phyloP scores from a whole-genome alignment of 2,888 invertebrate genomes.

The Synanthedon tipuliformis region DNA sequence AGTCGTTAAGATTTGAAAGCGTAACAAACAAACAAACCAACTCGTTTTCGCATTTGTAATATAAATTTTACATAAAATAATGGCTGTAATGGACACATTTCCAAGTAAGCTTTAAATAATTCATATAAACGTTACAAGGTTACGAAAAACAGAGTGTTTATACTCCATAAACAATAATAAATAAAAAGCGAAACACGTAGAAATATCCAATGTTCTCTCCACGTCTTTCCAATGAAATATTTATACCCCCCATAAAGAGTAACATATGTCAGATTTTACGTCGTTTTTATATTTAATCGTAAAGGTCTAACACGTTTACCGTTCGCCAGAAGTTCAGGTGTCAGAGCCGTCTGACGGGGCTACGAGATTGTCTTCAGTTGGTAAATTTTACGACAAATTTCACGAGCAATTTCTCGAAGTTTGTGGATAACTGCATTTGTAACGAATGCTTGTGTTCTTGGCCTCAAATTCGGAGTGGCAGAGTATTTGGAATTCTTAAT shows the following conservation, averaged over 20 bases:
- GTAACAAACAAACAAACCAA: no score
- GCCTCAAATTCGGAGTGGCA: no score
- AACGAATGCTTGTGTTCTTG: no score
- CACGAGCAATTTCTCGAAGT: background rate
- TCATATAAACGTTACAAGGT: no score
- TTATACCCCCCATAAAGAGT: constrained; percentile 22
- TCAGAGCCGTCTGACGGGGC: background rate
- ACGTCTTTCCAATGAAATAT: constrained; percentile 14
- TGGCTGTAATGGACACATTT: no score
- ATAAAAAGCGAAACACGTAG: background rate
- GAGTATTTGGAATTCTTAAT: no score
- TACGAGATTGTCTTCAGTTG: background rate
- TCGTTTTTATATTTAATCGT: constrained; percentile 30
- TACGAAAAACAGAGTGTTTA: background rate
- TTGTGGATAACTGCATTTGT: no score
- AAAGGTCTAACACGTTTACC: constrained; percentile 23
- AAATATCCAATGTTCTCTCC: constrained; percentile 1
- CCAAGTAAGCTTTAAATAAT: no score
- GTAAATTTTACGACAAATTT: background rate
- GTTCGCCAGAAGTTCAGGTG: constrained; percentile 6
- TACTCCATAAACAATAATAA: background rate
- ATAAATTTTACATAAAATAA: no score
- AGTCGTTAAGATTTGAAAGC: no score
- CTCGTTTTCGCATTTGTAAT: no score
- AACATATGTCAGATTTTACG: constrained; percentile 26